Percentiles rank a stretch among this genome's conserved stretches.
phyloP scores from a whole-genome alignment of 2,797 vertebrate species.

The Sitta carolinensis region DNA sequence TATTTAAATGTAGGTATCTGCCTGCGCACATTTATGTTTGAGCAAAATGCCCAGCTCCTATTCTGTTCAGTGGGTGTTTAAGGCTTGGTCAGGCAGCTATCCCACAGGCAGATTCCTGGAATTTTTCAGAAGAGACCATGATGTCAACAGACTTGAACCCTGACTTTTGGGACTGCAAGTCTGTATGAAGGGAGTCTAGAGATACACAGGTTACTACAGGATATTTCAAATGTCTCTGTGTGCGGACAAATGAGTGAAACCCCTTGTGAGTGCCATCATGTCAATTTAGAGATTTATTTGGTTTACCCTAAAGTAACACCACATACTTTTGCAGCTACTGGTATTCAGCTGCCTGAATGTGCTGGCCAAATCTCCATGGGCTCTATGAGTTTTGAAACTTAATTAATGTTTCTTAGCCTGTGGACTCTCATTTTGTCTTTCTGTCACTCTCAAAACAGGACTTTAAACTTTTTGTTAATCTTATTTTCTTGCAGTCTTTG shows the following conservation, averaged over 20 bases:
- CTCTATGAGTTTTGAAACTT: neutral
- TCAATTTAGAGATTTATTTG: neutral
- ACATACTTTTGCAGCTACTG: neutral
- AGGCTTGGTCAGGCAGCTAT: neutral
- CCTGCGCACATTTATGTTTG: rapidly evolving
- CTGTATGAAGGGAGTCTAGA: neutral
- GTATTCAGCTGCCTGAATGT: neutral
- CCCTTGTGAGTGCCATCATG: neutral
- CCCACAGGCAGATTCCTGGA: neutral
- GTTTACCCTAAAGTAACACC: neutral
- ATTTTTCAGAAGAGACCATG: neutral
- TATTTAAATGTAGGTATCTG: neutral
- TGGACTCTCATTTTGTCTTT: neutral
- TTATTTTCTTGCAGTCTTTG: neutral
- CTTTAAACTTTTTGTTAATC: neutral
- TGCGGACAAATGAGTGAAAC: neutral
- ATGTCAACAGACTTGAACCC: neutral
- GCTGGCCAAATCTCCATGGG: neutral
- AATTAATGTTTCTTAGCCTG: neutral
- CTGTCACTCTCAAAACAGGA: neutral
- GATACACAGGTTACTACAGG: neutral
- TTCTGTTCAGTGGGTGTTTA: neutral
- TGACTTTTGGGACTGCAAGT: neutral
- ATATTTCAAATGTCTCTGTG: neutral
- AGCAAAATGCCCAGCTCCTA: neutral